Percentiles rank a stretch among this genome's conserved stretches.
phyloP scores from a whole-genome alignment of 2,888 invertebrate genomes.

The Stenichneumon culpator region DNA sequence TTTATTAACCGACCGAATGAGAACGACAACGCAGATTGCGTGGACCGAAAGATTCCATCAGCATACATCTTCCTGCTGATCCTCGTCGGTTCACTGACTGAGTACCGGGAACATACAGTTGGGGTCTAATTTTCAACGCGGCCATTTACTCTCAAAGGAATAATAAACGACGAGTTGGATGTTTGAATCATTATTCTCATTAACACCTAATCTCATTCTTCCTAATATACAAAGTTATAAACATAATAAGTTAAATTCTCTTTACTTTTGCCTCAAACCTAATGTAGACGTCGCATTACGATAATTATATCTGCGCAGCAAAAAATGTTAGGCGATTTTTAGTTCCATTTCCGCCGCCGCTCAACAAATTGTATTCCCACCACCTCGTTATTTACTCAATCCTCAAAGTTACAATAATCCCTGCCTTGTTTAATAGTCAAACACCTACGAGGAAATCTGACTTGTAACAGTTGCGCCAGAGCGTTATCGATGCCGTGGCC shows the following conservation, averaged over 20 bases:
- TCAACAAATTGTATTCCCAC: constrained; percentile 14
- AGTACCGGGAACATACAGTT: constrained; percentile 62
- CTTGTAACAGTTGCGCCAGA: constrained; percentile 42
- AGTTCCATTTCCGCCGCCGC: neutral
- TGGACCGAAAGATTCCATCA: constrained; percentile 83
- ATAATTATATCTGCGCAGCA: neutral
- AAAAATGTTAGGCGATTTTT: neutral
- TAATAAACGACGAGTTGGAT: constrained; percentile 56
- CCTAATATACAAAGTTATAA: neutral
- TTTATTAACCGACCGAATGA: constrained; percentile 69
- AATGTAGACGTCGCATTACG: neutral
- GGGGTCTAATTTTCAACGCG: constrained; percentile 75
- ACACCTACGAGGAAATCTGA: constrained; percentile 62
- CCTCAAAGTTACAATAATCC: constrained; percentile 10
- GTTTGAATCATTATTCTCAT: constrained; percentile 1
- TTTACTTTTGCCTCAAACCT: too few relatives aligned
- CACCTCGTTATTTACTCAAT: constrained; percentile 30
- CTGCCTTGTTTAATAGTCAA: neutral
- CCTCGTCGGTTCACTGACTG: constrained; percentile 77
- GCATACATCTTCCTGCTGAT: constrained; percentile 82
- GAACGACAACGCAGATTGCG: constrained; percentile 65
- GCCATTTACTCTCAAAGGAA: constrained; percentile 78
- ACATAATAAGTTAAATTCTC: too few relatives aligned
- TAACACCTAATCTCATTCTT: neutral
- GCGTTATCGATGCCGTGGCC: constrained; percentile 53